phyloP scores from a whole-genome alignment of 2,113 vertebrate genomes.

The Paraplagusia blochii region DNA sequence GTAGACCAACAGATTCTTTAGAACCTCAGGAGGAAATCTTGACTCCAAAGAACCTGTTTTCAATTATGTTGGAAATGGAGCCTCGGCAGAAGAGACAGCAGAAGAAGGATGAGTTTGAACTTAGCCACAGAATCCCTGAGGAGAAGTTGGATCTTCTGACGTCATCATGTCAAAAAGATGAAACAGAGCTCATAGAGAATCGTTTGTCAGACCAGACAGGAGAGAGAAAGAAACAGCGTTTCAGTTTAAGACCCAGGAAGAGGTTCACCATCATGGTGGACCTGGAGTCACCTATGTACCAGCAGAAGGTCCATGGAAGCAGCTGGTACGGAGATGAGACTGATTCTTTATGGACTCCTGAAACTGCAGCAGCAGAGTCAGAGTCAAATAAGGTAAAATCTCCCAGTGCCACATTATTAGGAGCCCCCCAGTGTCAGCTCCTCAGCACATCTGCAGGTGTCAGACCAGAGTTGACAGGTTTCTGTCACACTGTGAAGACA shows the following conservation, averaged over 20 bases:
- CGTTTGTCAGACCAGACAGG: not conserved
- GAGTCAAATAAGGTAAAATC: not conserved
- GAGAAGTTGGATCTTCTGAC: not conserved
- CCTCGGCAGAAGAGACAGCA: not conserved
- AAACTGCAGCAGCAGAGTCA: not conserved
- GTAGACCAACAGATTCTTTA: not conserved
- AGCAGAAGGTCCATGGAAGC: not conserved
- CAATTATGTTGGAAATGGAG: conserved; percentile 6
- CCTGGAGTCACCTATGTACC: not conserved
- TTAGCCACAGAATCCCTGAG: conserved; percentile 7
- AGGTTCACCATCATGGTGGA: conserved; percentile 25
- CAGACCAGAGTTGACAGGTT: conserved; percentile 16
- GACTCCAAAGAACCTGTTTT: conserved; percentile 9
- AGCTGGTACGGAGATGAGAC: not conserved
- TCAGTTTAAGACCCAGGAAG: not conserved
- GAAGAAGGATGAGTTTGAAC: not conserved
- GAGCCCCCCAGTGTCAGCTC: not conserved
- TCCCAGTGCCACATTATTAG: conserved; percentile 8
- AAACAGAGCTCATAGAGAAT: not conserved
- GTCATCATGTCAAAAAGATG: not conserved
- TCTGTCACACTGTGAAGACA: conserved; percentile 12
- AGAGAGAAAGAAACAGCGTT: conserved; percentile 2
- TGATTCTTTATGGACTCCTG: not conserved
- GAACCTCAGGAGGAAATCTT: not conserved
- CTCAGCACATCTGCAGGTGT: conserved; percentile 13